Evolutionary conservation across 2,888 invertebrate genomes (phyloP).

Genomic region (Helobdella robusta): DNA sequence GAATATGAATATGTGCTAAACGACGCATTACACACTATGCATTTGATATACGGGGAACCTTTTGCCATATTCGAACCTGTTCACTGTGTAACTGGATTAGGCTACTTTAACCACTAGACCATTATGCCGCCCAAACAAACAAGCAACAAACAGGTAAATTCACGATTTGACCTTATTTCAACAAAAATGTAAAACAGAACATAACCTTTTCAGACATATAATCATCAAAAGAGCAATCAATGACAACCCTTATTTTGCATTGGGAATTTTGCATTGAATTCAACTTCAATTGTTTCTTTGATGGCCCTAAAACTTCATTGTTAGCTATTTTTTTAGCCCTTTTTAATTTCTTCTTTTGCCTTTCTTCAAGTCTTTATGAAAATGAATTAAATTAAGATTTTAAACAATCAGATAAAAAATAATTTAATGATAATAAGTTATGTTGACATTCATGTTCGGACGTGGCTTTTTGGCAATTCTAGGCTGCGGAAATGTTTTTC

Average conservation of each 20-base stretch:
- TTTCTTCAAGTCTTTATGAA: constrained; percentile 20
- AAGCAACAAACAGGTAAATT: too few species aligned
- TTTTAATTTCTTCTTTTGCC: constrained; percentile 55
- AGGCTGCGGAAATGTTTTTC: background rate
- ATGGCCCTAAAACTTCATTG: constrained; percentile 54
- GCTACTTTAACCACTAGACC: too few species aligned
- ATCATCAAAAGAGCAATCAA: constrained; percentile 83
- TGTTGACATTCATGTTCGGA: background rate
- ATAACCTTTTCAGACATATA: constrained; percentile 70
- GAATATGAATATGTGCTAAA: too few species aligned
- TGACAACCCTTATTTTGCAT: constrained; percentile 64
- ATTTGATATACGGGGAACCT: too few species aligned
- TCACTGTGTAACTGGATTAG: too few species aligned
- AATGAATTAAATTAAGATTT: background rate
- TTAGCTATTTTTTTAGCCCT: constrained; percentile 62
- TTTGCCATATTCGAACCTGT: too few species aligned
- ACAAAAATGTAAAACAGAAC: too few species aligned
- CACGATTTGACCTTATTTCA: too few species aligned
- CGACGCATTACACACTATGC: too few species aligned
- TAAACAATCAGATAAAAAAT: background rate
- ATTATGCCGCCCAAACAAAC: too few species aligned
- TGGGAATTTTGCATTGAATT: constrained; percentile 57
- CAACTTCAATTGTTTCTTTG: constrained; percentile 68
- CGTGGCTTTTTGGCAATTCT: too few species aligned
- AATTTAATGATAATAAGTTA: background rate